Conservation (phyloP, 2,113 vertebrate genomes). For the Clinocottus analis region DNA sequence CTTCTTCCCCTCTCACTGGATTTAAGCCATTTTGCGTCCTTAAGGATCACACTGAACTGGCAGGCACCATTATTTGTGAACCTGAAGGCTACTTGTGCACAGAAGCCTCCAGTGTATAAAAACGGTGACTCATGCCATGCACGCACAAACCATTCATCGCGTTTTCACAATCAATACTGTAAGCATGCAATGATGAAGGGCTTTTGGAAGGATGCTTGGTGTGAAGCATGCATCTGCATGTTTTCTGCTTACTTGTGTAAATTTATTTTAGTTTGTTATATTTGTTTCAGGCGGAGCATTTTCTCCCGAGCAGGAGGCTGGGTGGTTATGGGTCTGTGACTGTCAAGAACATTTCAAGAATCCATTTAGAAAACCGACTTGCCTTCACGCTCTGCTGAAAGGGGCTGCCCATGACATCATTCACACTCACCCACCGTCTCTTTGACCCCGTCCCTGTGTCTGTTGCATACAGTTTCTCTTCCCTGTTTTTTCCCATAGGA, state of each 20-base stretch:
- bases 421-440: slow-evolving; percentile 44
- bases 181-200: slow-evolving; percentile 6
- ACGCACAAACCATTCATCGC: slow-evolving; percentile 6
- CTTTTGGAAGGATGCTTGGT: slow-evolving; percentile 26
- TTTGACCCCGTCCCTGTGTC: slow-evolving; percentile 53
- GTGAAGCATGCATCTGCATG: slow-evolving; percentile 27
- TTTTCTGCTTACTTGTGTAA: slow-evolving; percentile 17
- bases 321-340: slow-evolving; percentile 19
- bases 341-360: slow-evolving; percentile 45
- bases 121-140: slow-evolving; percentile 5
- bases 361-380: slow-evolving; percentile 44
- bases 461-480: slow-evolving; percentile 45
- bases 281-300: slow-evolving; percentile 51
- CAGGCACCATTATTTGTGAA: slow-evolving; percentile 28
- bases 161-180: slow-evolving; percentile 30
- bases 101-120: slow-evolving; percentile 38
- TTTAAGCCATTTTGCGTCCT: slow-evolving; percentile 34
- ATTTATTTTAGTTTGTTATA: slow-evolving; percentile 31
- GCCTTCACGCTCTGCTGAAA: slow-evolving; percentile 42
- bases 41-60: slow-evolving; percentile 40
- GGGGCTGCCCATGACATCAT: slow-evolving; percentile 63
- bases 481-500: slow-evolving; percentile 39
- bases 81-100: slow-evolving; percentile 30
- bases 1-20: slow-evolving; percentile 38
- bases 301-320: slow-evolving; percentile 31